Evolutionary conservation across 2,113 vertebrate species (phyloP), one percentile per base, ranked within the genome.

Genomic region (Sphyrna mokarran): DNA sequence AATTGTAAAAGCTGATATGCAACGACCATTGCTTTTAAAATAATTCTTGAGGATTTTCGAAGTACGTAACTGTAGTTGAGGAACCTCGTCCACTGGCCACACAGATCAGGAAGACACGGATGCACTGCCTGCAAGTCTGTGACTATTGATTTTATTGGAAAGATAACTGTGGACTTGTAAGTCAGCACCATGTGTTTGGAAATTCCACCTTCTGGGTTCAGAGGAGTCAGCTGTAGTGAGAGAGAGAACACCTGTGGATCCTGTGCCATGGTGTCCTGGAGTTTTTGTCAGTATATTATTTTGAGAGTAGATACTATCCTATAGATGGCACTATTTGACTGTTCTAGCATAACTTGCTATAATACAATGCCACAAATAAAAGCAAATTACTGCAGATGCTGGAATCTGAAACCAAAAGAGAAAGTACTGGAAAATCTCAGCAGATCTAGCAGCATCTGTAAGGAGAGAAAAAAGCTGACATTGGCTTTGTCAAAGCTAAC

Each of bases 311-410:
- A 58, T 54, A 33, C 83, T 1, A 1, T 80, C 95, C 96, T 95
- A 97, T 96, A 97, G 98, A 97, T 97, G 97, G 96, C 43, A 95
- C 70, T 96, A 1, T 66, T 16, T 95, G 48, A 96, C 93, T 43
- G 11, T 83, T 68, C 85, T 69, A 90, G 37, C 48, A 40, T 26
- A 80, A 40, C 72, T 96, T 72, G 40, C 16, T 33, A 14, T 33
- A 29, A 61, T 43, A 61, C 20, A 87, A 48, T 37, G 29, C 26
- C 1, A 66, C 90, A 54, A 54, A 5, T 54, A 54, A 54, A 54
- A 54, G 48, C 48, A 54, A 54, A 54, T 54, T 54, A 54, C 48
- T 54, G 48, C 48, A 54, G 48, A 54, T 54, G 48, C 48, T 54
- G 48, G 48, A 54, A 54, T 54, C 48, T 54, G 48, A 54, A 54